Evolutionary conservation across 2,888 invertebrate species (phyloP), one percentile per base, ranked within the genome.

Genomic region (Scaptomyza cyrtandrae): DNA sequence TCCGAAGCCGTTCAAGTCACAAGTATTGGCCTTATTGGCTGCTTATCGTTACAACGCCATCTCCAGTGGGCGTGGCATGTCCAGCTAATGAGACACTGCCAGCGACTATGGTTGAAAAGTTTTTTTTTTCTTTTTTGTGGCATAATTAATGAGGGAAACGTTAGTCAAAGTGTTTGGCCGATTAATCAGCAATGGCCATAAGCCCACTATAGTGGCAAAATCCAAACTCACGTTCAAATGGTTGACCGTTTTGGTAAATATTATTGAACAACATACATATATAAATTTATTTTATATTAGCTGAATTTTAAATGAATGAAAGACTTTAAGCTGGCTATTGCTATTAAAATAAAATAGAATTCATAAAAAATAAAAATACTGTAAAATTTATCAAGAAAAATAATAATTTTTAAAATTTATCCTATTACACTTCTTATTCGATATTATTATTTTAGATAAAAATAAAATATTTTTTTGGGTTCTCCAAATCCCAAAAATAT

Each of bases 11-110:
- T 19, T 16, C 41, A 10, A 31, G 54, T 53, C 44, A 56, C 27
- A 58, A 43, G 52, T 54, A 76, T 70, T 80, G 75, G 64, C 67
- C 63, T 24, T 45, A 85, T 79, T 75, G 77, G 63, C 63, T 66
- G 50, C 82, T 85, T 82, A 85, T 82, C 82, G 85, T 45, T 54
- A 60, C 61, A 70, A 65, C 60, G 67, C 64, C 78, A 73, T 73
- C 73, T 39, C 19, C n/a, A 37, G 44, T 50, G 44, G 77, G 86
- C 73, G 80, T 80, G 72, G 67, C 75, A 65, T 73, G 75, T 73
- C 75, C 75, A 80, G 78, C 83, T 80, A 80, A 83, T 82, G 72
- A 82, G 66, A 75, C 62, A 56, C 52, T 49, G 50, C 56, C 10
- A 4, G 53, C 59, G 62, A 60, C 60, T 58, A 41, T 41, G 63